These are phyloP conservation scores for Brenthis hecate DNA, from an alignment of 2,888 invertebrate genomes.

Conservation along the genomic window DNA sequence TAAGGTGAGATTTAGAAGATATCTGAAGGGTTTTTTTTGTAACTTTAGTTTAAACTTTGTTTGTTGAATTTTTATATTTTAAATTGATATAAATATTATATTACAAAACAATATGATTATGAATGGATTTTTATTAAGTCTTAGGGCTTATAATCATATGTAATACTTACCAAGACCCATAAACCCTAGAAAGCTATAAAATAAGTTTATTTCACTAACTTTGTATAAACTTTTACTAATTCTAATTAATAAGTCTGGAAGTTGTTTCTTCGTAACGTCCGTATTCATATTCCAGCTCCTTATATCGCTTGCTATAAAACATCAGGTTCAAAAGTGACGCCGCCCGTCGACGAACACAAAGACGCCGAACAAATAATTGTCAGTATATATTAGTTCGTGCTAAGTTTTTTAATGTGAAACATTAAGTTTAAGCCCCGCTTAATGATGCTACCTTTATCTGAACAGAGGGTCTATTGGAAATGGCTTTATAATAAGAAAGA, in stretches of 20 bases:
- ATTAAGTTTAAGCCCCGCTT: slow-evolving; percentile 21
- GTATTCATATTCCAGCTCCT: slow-evolving; percentile 17
- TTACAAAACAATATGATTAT: no score
- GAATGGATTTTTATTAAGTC: no score
- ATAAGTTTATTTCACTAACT: background rate
- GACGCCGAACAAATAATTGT: slow-evolving; percentile 55
- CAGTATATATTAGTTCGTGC: slow-evolving; percentile 43
- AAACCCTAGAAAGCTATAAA: no score
- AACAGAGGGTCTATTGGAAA: slow-evolving; percentile 20
- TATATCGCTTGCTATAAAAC: slow-evolving; percentile 30
- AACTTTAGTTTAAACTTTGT: no score
- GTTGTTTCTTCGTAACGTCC: slow-evolving; percentile 5
- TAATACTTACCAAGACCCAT: no score
- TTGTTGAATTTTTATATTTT: no score
- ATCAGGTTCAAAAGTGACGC: slow-evolving; percentile 38
- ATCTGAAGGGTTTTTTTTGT: background rate
- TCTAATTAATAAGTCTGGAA: slow-evolving; percentile 9
- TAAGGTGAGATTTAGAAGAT: slow-evolving; percentile 14
- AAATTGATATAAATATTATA: no score
- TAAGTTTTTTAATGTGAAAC: slow-evolving; percentile 49
- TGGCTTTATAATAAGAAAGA: slow-evolving; percentile 18
- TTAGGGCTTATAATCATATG: no score
- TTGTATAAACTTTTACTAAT: slow-evolving; percentile 13
- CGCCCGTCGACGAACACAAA: slow-evolving; percentile 52
- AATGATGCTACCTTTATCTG: slow-evolving; percentile 20